phyloP scores from a whole-genome alignment of 2,888 invertebrate genomes.

The Pachliopta kotzebuea region DNA sequence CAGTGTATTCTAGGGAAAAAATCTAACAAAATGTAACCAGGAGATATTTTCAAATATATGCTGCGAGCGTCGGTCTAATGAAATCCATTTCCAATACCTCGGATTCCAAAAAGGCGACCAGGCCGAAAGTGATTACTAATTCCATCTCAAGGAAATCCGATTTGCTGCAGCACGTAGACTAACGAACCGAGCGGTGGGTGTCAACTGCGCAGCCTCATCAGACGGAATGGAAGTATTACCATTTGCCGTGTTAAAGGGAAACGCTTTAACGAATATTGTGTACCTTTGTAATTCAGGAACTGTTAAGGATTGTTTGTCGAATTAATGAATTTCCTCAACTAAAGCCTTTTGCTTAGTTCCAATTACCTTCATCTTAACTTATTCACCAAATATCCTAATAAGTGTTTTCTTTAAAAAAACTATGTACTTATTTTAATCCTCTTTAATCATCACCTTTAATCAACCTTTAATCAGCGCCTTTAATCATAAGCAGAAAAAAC shows the following conservation, averaged over 20 bases:
- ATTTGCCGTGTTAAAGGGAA: constrained; percentile 23
- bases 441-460: too few relatives aligned
- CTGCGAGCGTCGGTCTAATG: constrained; percentile 6
- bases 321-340: neutral
- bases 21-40: neutral
- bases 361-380: too few relatives aligned
- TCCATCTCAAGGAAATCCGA: constrained; percentile 60
- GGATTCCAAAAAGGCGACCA: constrained; percentile 17
- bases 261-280: constrained; percentile 4
- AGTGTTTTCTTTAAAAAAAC: too few relatives aligned
- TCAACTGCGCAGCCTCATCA: constrained; percentile 49
- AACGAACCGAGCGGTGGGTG: constrained; percentile 59
- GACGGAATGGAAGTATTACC: constrained; percentile 52
- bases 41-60: neutral
- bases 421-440: too few relatives aligned
- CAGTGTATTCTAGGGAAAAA: too few relatives aligned
- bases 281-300: neutral
- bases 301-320: neutral
- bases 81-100: constrained; percentile 23
- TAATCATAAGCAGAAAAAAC: too few relatives aligned
- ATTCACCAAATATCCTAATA: too few relatives aligned
- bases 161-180: constrained; percentile 43
- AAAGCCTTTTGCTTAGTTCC: neutral
- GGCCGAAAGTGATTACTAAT: constrained; percentile 63
- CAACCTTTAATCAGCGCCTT: too few relatives aligned